Base-by-base conservation (phyloP, 2,797 vertebrate species). In the Lagocephalus sceleratus region DNA sequence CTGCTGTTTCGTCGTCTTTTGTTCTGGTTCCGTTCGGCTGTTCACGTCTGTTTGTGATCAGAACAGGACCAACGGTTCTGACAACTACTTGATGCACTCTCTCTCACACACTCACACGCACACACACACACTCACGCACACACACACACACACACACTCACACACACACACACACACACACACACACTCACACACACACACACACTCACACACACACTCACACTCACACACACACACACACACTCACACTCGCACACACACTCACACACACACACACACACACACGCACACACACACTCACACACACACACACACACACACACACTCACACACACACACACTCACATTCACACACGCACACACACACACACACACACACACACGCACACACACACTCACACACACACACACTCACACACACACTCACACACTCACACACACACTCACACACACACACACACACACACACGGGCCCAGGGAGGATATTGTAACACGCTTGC, bases 401-500 rank as follows among this genome's bases (percentile, higher is more conserved):
- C 73, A 43, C 54, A 26, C 19, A 45, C 35, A 25, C 61, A 53
- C 65, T 77, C 73, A 43, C 54, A 26, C 19, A n/a, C n/a, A n/a
- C n/a, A 41, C 48, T n/a, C 57, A 35, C 46, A n/a, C 0, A 39
- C 44, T 41, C 14, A 54, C 47, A 21, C 25, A n/a, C n/a, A n/a
- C n/a, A 45, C 35, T 22, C 61, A 53, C 65, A n/a, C 16, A 21
- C 25, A 23, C 41, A 40, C 43, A 62, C 68, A 45, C 35, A 25
- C 61, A 53, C 65, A 78, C 73, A 43, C 54, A 26, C 19, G 20
- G 54, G 40, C 25, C 54, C 56, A 71, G 65, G 68, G 49, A 63
- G 57, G 67, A 79, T 72, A 82, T 74, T 85, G 81, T 84, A 68
- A 66, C 74, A 62, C 80, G 69, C 59, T 46, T 60, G 63, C 3